Evolutionary conservation across 2,113 vertebrate species (phyloP).

Genomic region (Chaetops frenatus): DNA sequence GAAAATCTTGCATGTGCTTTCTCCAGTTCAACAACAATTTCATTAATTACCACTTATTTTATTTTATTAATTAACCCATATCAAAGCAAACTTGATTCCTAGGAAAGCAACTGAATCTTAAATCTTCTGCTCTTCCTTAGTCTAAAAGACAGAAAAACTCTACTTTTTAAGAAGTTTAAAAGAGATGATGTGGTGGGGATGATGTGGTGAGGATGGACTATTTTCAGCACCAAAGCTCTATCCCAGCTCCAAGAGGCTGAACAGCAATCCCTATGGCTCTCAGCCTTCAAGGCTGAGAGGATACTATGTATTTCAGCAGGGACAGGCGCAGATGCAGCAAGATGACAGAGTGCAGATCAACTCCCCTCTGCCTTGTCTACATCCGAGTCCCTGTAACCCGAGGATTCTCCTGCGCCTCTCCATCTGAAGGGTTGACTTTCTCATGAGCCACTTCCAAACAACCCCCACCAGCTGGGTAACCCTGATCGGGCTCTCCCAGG

Average conservation of each 20-base stretch:
- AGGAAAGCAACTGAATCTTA: background rate
- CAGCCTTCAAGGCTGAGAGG: too few species aligned
- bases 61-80: background rate
- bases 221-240: background rate
- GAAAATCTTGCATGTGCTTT: background rate
- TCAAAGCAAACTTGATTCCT: background rate
- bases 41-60: background rate
- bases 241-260: background rate
- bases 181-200: background rate
- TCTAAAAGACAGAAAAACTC: rapidly evolving
- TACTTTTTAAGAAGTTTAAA: background rate
- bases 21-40: background rate
- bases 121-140: background rate
- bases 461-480: background rate
- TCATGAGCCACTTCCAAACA: background rate
- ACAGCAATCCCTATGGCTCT: background rate
- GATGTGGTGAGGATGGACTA: background rate
- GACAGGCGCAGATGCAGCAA: background rate
- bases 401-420: background rate
- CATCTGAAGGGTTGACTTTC: background rate
- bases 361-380: background rate
- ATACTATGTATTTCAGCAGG: background rate
- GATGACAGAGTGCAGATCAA: background rate
- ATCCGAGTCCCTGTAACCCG: background rate
- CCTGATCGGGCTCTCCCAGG: rapidly evolving